These are phyloP conservation scores for Drosophila mimica DNA, from an alignment of 2,888 invertebrate genomes.

Conservation along the genomic window DNA sequence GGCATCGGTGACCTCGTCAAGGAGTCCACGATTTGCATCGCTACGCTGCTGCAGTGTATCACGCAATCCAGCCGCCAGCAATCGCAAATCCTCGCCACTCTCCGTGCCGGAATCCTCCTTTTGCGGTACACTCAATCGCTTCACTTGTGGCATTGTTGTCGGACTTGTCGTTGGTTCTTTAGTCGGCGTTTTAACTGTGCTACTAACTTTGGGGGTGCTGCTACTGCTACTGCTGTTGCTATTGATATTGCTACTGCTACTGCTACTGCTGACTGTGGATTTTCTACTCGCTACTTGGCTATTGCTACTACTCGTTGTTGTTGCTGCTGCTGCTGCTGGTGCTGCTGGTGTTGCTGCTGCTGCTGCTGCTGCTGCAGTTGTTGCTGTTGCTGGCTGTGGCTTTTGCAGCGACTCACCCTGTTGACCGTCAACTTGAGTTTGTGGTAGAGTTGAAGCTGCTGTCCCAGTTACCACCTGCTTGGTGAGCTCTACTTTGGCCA, in stretches of 20 bases:
- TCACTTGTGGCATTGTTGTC: slow-evolving; percentile 47
- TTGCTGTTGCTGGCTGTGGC: slow-evolving; percentile 32
- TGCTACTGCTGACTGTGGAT: slow-evolving; percentile 34
- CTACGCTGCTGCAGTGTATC: slow-evolving; percentile 86
- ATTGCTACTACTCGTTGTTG: slow-evolving; percentile 56
- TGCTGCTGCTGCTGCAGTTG: slow-evolving; percentile 25
- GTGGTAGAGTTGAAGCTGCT: slow-evolving; percentile 22
- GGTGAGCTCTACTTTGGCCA: slow-evolving; percentile 64
- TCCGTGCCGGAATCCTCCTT: slow-evolving; percentile 89
- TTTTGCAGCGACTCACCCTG: slow-evolving; percentile 91
- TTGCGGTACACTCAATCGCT: slow-evolving; percentile 82
- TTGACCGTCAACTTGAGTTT: slow-evolving; percentile 59
- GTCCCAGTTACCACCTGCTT: slow-evolving; percentile 35
- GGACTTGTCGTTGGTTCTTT: slow-evolving; percentile 37
- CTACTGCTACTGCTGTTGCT: slow-evolving; percentile 19
- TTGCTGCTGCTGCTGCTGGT: slow-evolving; percentile 22
- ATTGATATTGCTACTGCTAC: slow-evolving; percentile 58
- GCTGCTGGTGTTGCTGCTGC: slow-evolving; percentile 22
- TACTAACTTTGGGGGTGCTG: slow-evolving; percentile 13
- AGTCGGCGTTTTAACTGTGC: not conserved
- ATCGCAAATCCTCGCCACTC: slow-evolving; percentile 89
- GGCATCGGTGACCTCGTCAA: slow-evolving; percentile 92
- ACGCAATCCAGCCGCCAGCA: slow-evolving; percentile 86
- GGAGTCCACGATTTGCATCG: slow-evolving; percentile 87
- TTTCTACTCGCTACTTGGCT: slow-evolving; percentile 42